phyloP scores from a whole-genome alignment of 2,113 vertebrate species.

The Garra rufa region DNA sequence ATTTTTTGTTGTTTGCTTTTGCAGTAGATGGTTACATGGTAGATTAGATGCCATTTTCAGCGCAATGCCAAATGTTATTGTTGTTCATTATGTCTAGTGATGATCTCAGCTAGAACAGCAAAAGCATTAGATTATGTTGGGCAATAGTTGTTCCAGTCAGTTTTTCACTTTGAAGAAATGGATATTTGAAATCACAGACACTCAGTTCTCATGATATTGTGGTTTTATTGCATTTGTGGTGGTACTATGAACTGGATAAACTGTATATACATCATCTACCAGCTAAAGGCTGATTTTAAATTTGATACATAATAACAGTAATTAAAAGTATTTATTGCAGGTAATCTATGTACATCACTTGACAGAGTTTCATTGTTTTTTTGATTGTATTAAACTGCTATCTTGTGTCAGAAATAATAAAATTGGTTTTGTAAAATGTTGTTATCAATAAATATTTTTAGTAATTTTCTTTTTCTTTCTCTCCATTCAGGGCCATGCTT shows the following conservation, averaged over 20 bases:
- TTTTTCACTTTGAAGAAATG: not conserved
- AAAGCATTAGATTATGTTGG: not conserved
- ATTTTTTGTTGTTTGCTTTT: not conserved
- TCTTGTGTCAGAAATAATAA: not conserved
- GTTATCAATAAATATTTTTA: not conserved
- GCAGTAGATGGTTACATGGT: not conserved
- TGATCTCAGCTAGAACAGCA: not conserved
- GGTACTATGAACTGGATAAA: not conserved
- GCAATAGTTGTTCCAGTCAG: not conserved
- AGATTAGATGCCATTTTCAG: constrained; percentile 15
- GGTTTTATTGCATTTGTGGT: not conserved
- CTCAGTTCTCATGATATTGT: not conserved
- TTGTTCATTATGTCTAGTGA: constrained; percentile 23
- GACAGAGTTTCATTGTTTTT: not conserved
- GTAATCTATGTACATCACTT: not conserved
- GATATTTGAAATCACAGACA: not conserved
- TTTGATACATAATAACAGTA: not conserved
- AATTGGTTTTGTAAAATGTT: not conserved
- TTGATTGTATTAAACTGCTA: not conserved
- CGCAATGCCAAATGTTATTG: constrained; percentile 8
- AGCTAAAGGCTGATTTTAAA: not conserved
- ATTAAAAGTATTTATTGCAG: not conserved
- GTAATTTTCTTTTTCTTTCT: not conserved
- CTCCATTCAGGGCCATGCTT: constrained; percentile 83
- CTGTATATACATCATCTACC: not conserved